A percentile compares a stretch with the other conserved stretches of the same genome.
Conservation (phyloP, 2,797 vertebrate genomes). For the Amblyraja radiata region DNA sequence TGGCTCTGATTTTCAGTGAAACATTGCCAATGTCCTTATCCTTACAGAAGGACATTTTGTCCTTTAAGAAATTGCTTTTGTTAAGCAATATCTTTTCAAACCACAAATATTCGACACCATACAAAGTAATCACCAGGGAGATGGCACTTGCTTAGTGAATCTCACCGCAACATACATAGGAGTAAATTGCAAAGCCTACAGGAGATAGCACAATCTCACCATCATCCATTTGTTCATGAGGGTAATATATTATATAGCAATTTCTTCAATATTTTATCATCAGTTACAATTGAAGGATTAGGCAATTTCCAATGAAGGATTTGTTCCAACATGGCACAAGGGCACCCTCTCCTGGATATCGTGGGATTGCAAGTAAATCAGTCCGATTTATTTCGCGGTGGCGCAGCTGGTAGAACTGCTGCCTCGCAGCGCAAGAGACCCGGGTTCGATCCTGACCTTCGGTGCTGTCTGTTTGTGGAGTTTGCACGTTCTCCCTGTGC, state of each 20-base stretch:
- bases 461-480: too few species aligned
- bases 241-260: not conserved
- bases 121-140: not conserved
- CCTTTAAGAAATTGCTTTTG: not conserved
- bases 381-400: too few species aligned
- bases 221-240: not conserved
- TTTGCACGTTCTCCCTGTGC: too few species aligned
- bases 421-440: too few species aligned
- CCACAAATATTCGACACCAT: not conserved
- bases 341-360: slow-evolving; percentile 26
- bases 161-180: not conserved
- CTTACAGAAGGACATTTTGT: not conserved
- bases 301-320: not conserved
- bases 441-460: too few species aligned
- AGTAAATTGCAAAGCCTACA: not conserved
- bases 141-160: not conserved
- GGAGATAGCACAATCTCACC: not conserved
- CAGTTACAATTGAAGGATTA: not conserved
- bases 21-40: not conserved
- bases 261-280: not conserved
- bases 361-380: not conserved
- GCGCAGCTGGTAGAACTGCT: too few species aligned
- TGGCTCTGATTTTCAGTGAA: not conserved
- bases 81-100: not conserved
- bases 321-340: not conserved